phyloP scores from a whole-genome alignment of 2,888 invertebrate species.

The Amphipyra berbera region DNA sequence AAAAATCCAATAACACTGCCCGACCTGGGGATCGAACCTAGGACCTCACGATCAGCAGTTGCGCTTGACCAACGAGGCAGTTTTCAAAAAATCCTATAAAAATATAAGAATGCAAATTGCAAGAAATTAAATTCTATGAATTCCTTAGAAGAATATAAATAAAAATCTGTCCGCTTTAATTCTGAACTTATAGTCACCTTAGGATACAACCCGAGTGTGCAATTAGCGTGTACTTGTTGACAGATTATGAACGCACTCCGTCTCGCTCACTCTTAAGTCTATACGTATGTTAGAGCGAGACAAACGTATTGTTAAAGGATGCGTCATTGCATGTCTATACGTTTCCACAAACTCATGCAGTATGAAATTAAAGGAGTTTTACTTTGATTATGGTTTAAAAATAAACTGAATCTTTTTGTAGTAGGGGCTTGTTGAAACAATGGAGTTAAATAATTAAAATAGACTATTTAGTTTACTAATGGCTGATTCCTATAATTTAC shows the following conservation, averaged over 20 bases:
- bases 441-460: too few species aligned
- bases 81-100: too few species aligned
- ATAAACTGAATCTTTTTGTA: conserved; percentile 17
- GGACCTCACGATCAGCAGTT: too few species aligned
- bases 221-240: conserved; percentile 81
- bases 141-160: too few species aligned
- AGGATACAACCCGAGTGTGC: conserved; percentile 70
- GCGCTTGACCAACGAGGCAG: too few species aligned
- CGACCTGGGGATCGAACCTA: too few species aligned
- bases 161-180: not conserved
- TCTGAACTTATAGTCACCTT: conserved; percentile 37
- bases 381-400: conserved; percentile 38
- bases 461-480: too few species aligned
- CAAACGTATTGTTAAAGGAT: conserved; percentile 60
- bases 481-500: too few species aligned
- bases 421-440: not conserved
- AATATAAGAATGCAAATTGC: too few species aligned
- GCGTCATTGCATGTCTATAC: conserved; percentile 62
- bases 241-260: conserved; percentile 68
- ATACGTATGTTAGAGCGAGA: conserved; percentile 55
- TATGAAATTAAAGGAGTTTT: conserved; percentile 48
- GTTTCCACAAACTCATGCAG: conserved; percentile 43
- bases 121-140: too few species aligned
- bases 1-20: too few species aligned
- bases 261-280: conserved; percentile 58